Evolutionary conservation across 2,113 vertebrate species (phyloP).

Genomic region (Callaeas wilsoni): DNA sequence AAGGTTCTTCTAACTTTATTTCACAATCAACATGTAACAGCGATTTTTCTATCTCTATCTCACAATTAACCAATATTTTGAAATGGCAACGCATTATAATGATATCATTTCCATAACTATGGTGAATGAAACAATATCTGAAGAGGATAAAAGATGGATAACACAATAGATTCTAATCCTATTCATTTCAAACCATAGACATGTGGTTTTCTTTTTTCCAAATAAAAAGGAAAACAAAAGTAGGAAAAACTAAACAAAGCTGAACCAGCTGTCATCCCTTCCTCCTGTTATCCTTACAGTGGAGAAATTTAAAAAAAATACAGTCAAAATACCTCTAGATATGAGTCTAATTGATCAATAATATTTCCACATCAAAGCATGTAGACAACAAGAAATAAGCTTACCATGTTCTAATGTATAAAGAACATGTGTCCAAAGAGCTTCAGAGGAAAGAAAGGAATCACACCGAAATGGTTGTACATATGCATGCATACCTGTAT

Average conservation of each 20-base stretch:
- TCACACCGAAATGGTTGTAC: not conserved
- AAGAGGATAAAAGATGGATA: not conserved
- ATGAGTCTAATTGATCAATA: not conserved
- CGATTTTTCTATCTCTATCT: not conserved
- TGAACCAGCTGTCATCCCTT: not conserved
- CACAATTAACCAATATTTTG: not conserved
- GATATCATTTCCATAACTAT: not conserved
- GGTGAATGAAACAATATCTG: not conserved
- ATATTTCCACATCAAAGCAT: not conserved
- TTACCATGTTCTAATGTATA: not conserved
- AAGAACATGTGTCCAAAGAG: not conserved
- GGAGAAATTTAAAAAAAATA: not conserved
- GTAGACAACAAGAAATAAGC: not conserved
- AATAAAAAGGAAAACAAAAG: not conserved
- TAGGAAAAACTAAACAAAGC: not conserved
- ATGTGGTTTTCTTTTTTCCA: not conserved
- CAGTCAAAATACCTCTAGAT: not conserved
- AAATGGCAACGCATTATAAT: not conserved
- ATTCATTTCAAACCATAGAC: not conserved
- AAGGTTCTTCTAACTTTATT: not conserved
- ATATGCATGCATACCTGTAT: not conserved
- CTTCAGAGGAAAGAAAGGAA: not conserved
- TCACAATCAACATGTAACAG: not conserved
- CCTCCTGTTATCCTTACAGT: not conserved
- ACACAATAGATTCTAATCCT: not conserved